Percentiles rank a stretch among this genome's conserved stretches.
Conservation (phyloP, 1,140 invertebrate genomes). For the Anastatus disparis region DNA sequence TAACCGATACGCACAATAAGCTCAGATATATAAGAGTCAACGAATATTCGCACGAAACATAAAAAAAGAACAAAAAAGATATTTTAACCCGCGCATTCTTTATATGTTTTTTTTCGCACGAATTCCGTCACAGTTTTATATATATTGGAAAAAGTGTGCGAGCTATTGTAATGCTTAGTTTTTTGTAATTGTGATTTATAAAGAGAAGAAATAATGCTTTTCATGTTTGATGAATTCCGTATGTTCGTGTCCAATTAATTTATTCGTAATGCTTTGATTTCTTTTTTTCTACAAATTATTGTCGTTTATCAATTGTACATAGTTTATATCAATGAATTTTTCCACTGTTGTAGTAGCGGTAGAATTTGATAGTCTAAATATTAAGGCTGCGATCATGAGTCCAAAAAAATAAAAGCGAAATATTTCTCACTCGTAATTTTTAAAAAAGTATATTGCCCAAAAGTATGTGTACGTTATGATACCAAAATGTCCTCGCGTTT, state of each 20-base stretch:
- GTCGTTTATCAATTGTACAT: constrained; percentile 32
- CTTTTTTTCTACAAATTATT: constrained; percentile 1
- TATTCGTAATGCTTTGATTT: constrained; percentile 30
- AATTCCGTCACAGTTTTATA: constrained; percentile 22
- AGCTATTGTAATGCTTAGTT: constrained; percentile 23
- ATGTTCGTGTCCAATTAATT: constrained; percentile 14
- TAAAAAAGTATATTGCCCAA: constrained; percentile 28
- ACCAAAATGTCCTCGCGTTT: constrained; percentile 35
- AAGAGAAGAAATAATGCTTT: background rate
- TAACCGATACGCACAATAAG: constrained; percentile 29
- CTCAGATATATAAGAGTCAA: constrained; percentile 21
- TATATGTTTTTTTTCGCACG: constrained; percentile 17
- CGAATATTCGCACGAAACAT: constrained; percentile 14
- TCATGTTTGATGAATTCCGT: no score
- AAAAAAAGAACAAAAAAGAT: constrained; percentile 4
- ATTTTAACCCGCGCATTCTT: constrained; percentile 6
- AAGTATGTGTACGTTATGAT: constrained; percentile 35
- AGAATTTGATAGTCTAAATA: constrained; percentile 27
- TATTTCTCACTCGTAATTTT: constrained; percentile 30
- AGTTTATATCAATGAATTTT: constrained; percentile 34
- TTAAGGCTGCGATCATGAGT: constrained; percentile 32
- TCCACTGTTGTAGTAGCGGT: constrained; percentile 26
- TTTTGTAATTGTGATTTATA: constrained; percentile 27
- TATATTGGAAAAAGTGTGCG: constrained; percentile 3
- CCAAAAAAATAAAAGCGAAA: constrained; percentile 26